phyloP scores from a whole-genome alignment of 2,888 invertebrate genomes.

The Agrotis segetum region DNA sequence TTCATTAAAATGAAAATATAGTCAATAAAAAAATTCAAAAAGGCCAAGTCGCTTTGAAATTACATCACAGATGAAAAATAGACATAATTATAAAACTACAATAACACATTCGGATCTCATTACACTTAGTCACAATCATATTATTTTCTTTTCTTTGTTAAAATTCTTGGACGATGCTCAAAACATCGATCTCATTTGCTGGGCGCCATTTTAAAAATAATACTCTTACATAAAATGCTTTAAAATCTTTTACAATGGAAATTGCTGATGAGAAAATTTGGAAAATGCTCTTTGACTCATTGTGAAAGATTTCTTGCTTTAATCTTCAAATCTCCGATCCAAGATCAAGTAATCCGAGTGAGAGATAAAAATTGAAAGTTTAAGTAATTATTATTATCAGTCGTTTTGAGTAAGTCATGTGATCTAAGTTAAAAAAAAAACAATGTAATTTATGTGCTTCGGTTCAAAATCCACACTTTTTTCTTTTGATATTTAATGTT shows the following conservation, averaged over 20 bases:
- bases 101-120: slow-evolving; percentile 16
- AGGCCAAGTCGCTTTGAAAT: neutral
- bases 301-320: slow-evolving; percentile 5
- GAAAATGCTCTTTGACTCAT: slow-evolving; percentile 29
- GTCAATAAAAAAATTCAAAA: no score
- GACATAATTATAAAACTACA: slow-evolving; percentile 2
- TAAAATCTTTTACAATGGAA: slow-evolving; percentile 16
- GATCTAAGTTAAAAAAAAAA: no score
- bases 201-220: slow-evolving; percentile 64
- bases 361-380: no score
- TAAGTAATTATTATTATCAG: no score
- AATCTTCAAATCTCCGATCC: slow-evolving; percentile 2
- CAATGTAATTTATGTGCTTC: no score
- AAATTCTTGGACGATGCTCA: slow-evolving; percentile 74
- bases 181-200: slow-evolving; percentile 66
- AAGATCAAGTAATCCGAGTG: no score
- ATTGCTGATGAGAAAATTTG: slow-evolving; percentile 30
- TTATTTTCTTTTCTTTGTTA: slow-evolving; percentile 74
- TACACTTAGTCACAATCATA: slow-evolving; percentile 32
- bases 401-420: no score
- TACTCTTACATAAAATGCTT: slow-evolving; percentile 34
- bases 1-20: neutral
- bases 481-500: no score
- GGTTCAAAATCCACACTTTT: no score
- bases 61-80: neutral